Evolutionary conservation across 2,888 invertebrate species (phyloP).

Genomic region (Hemicrepidius hirtus): DNA sequence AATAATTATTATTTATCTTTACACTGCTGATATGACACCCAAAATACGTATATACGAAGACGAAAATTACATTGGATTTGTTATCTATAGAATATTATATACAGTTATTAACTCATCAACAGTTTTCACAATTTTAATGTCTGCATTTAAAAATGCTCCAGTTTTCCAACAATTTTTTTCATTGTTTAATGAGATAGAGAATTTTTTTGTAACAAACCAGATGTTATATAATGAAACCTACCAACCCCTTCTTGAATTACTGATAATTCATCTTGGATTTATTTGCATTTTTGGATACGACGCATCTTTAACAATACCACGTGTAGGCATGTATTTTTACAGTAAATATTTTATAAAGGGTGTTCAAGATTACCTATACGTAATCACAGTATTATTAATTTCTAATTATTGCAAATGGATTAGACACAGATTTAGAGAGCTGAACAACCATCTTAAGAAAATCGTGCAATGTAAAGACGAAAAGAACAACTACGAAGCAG

Average conservation of each 20-base stretch:
- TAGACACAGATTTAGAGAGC: not conserved
- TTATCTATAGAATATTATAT: not conserved
- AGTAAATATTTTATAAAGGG: not conserved
- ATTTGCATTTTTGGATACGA: not conserved
- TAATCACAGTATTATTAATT: not conserved
- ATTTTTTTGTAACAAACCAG: not conserved
- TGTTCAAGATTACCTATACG: not conserved
- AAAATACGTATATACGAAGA: too few relatives aligned
- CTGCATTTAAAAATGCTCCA: not conserved
- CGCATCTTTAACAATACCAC: not conserved
- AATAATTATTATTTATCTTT: not conserved
- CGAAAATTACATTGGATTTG: not conserved
- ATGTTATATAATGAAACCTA: not conserved
- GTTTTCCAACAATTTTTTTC: not conserved
- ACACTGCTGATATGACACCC: not conserved
- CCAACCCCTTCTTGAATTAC: not conserved
- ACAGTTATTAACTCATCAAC: not conserved
- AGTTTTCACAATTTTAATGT: not conserved
- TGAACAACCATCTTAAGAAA: not conserved
- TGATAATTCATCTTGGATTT: not conserved
- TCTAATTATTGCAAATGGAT: constrained; percentile 1
- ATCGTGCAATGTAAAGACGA: too few relatives aligned
- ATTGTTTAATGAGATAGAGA: not conserved
- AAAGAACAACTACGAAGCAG: too few relatives aligned
- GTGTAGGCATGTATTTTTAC: not conserved